Base-by-base conservation (phyloP, 1,140 invertebrate genomes). In the Zaprionus inermis region DNA sequence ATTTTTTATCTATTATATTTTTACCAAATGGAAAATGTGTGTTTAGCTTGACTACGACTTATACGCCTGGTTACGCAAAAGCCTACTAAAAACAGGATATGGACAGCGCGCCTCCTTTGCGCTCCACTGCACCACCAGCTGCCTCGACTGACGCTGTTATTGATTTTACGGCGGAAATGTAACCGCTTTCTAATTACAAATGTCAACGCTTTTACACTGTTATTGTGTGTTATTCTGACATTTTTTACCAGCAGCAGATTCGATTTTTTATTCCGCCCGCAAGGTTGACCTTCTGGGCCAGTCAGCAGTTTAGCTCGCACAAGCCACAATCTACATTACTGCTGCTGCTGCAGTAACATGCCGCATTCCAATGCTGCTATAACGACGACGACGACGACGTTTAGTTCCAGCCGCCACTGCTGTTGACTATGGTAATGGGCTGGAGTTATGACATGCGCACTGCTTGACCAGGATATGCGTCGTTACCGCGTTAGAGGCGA, bases 51-150 rank as follows among this genome's bases (percentile, higher is more conserved):
- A 46, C 14, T 22, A 12, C 36, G 28, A 44, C 28, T 20, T 58
- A 64, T 70, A 44, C 38, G 49, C 30, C 5, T 74, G 60, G 64
- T 88, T 79, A 83, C 60, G 70, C 83, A 86, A 86, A 74, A 72
- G 72, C 77, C 72, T 88, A 66, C 83, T 74, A 56, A 49, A 54
- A 46, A 54, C 22, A 44, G 60, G 36, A 49, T 46, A 56, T 22
- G 10, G 22, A 16, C 58, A 28, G 5, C 10, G 11, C n/a, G 61
- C 22, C 63, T n/a, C 6, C 14, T 30, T 20, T 52, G 38, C 28
- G 24, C 11, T 64, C 7, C 22, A 34, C n/a, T n/a, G 14, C 20
- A 36, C 11, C 38, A 46, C 20, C 24, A 32, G 49, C 20, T 28
- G 66, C 46, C 44, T 28, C 24, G 24, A 44, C 34, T 54, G 28